Conservation (phyloP, 2,797 vertebrate genomes). For the Pseudopleuronectes americanus region DNA sequence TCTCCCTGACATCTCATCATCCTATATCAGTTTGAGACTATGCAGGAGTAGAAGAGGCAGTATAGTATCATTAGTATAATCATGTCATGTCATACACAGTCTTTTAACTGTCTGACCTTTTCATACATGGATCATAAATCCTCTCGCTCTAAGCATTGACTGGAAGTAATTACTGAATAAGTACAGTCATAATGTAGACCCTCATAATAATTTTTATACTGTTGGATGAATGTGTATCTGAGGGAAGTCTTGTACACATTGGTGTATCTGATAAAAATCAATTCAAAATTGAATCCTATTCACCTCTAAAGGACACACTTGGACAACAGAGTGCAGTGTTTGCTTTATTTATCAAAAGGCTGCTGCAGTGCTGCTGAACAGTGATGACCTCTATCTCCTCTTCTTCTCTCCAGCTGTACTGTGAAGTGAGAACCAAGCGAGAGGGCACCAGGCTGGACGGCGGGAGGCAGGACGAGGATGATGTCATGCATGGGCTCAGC, state of each 20-base stretch:
- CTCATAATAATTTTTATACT: too few species aligned
- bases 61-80: not conserved
- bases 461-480: conserved; percentile 76
- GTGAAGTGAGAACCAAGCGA: conserved; percentile 90
- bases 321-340: too few species aligned
- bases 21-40: conserved; percentile 8
- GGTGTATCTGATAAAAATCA: too few species aligned
- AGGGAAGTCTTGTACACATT: too few species aligned
- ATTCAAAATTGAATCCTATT: too few species aligned
- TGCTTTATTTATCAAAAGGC: not conserved
- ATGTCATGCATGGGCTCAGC: conserved; percentile 74
- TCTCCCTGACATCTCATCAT: conserved; percentile 4
- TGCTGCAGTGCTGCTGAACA: not conserved
- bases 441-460: conserved; percentile 80
- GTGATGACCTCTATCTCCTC: not conserved
- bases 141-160: not conserved
- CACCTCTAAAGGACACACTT: too few species aligned
- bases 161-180: not conserved
- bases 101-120: not conserved
- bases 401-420: conserved; percentile 87
- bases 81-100: not conserved
- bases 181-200: not conserved
- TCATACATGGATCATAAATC: not conserved
- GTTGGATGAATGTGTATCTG: too few species aligned
- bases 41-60: conserved; percentile 1